Base-by-base conservation (phyloP, 2,888 invertebrate genomes). In the Drosophila affinis region DNA sequence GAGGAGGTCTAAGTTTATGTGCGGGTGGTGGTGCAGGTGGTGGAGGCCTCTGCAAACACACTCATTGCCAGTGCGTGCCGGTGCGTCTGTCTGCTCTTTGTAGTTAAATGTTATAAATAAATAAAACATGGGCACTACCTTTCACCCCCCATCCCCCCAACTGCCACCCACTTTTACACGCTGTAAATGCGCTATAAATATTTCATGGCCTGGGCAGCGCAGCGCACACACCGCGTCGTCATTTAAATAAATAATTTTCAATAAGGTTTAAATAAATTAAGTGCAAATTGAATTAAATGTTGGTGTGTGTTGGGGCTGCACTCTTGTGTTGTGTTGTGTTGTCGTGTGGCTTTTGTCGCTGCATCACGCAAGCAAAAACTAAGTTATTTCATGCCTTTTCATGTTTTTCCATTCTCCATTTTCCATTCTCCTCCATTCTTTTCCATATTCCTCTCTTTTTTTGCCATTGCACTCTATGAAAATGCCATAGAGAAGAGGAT, bases 71-170 rank as follows among this genome's bases (percentile, higher is more conserved):
- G 56, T 79, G 86, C 77, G 83, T 81, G 79, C 49, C 29, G 7
- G 7, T 29, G 29, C 29, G 55, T 57, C 64, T 60, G 55, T 57
- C 64, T 60, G 76, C 57, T 74, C 58, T 71, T 74, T 76, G 75
- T 80, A 72, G 84, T 72, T 76, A 57, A 83, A 72, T 76, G 65
- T 76, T 88, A 86, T 83, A 83, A 86, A 83, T 83, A 88, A 86
- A 67, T 69, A 67, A 76, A 85, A 57, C 81, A 82, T 81, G 70
- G 70, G 57, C 67, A 54, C 57, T 61, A 83, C 55, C 70, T 70
- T 3, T 0, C 32, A 32, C 32, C 32, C 2, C 21, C 18, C 18
- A 18, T 3, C 44, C 29, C 59, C 14, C 48, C n/a, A 12, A 2
- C 14, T 7, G 7, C 14, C 21, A 39, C 56, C 29, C n/a, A 27